Base-by-base conservation (phyloP, 2,888 invertebrate species). In the Eristalis tenax region DNA sequence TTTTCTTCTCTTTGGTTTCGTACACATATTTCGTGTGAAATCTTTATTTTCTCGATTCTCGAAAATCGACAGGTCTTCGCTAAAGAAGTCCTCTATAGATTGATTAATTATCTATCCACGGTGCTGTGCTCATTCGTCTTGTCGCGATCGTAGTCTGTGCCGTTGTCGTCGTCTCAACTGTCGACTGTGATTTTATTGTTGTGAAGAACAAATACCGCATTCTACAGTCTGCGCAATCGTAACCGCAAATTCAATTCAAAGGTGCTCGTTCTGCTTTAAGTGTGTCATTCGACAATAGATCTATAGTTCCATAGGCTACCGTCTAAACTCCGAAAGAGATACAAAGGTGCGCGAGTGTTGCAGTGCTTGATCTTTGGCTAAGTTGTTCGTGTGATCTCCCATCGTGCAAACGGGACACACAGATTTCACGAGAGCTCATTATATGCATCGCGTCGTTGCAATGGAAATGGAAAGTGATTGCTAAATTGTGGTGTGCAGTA, bases 401-500 rank as follows among this genome's bases (percentile, higher is more conserved):
- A 69, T 63, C 70, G 23, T 38, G 15, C 38, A 26, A 32, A 38
- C 76, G 15, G 63, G 61, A 74, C 50, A 50, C 50, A 50, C 73
- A 66, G 68, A 74, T 80, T 85, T 85, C 50, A 68, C 65, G 64
- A 50, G 50, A 56, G 74, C 69, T 78, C 77, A 86, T 70, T 78
- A 40, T 65, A 76, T 77, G 66, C 74, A 56, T 11, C 32, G 50
- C 68, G 23, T 57, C 73, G 61, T 57, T 70, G 28, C 56, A 40
- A 75, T 63, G 38, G 68, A 86, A 86, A 86, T 78, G 83, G 86
- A 86, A 86, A 86, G 86, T 86, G 83, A 79, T 78, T 86, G 77
- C 74, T 83, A 75, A 86, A 78, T 78, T 78, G 74, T 68, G 70
- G 83, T 86, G 65, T 26, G 26, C 26, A 75, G 70, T 71, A 57